Percentiles rank a stretch among this genome's conserved stretches.
Conservation (phyloP, 1,140 invertebrate genomes). For the Drosophila rhopaloa region DNA sequence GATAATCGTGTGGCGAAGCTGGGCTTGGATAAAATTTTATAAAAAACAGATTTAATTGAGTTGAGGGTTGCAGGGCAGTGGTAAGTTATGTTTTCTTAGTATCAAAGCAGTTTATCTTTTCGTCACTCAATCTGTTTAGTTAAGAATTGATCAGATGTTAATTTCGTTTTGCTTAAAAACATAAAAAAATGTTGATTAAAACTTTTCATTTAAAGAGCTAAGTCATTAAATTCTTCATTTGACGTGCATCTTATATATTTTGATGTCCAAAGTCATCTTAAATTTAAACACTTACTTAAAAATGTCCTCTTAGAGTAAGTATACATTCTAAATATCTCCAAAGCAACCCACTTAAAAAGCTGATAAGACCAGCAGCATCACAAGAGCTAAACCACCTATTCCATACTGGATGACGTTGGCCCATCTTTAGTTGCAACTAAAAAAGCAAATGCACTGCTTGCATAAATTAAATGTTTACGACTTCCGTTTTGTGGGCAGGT, state of each 20-base stretch:
- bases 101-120: too few species aligned
- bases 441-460: slow-evolving; percentile 76
- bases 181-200: not conserved
- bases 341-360: slow-evolving; percentile 10
- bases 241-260: not conserved
- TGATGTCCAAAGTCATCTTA: not conserved
- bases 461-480: slow-evolving; percentile 81
- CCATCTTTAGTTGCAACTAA: slow-evolving; percentile 71
- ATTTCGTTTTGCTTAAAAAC: too few species aligned
- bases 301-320: slow-evolving; percentile 8
- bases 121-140: too few species aligned
- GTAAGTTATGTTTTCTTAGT: not conserved
- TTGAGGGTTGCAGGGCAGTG: not conserved
- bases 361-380: slow-evolving; percentile 16
- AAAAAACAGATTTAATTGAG: slow-evolving; percentile 12
- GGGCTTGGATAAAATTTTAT: not conserved
- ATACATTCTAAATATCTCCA: slow-evolving; percentile 26
- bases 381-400: slow-evolving; percentile 5
- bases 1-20: slow-evolving; percentile 15
- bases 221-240: not conserved
- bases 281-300: not conserved
- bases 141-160: too few species aligned
- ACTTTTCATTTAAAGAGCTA: not conserved
- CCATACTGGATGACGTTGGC: slow-evolving; percentile 24
- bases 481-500: slow-evolving; percentile 64